Percentiles rank a stretch among this genome's conserved stretches.
Evolutionary conservation across 2,888 invertebrate genomes (phyloP).

Genomic region (Acanthosepion esculentum): DNA sequence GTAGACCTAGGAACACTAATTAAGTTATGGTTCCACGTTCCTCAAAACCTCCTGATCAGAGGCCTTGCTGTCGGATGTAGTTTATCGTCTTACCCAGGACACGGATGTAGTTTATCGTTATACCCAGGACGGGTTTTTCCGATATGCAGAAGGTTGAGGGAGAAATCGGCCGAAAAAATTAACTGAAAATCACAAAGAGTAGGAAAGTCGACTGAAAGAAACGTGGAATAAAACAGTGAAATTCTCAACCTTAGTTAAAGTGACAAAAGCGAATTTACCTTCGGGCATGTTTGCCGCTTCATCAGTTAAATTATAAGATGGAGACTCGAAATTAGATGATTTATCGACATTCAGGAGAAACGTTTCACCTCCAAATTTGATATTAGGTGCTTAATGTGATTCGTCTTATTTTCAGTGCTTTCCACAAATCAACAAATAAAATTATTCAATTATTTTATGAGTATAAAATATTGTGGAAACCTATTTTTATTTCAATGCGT

Average conservation of each 20-base stretch:
- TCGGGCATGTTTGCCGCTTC: neutral
- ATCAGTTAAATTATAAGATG: neutral
- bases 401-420: neutral
- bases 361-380: neutral
- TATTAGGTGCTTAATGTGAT: neutral
- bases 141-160: too few relatives aligned
- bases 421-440: conserved; percentile 16
- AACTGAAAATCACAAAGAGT: too few relatives aligned
- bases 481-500: neutral
- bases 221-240: too few relatives aligned
- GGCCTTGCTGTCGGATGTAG: too few relatives aligned
- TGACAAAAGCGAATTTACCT: neutral
- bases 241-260: neutral
- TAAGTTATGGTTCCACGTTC: too few relatives aligned
- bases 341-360: neutral
- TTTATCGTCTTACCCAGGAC: too few relatives aligned
- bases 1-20: too few relatives aligned
- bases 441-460: conserved; percentile 33
- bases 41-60: too few relatives aligned
- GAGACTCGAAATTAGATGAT: conserved; percentile 7
- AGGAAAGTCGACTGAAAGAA: too few relatives aligned
- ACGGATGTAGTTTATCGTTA: too few relatives aligned
- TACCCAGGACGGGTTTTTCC: too few relatives aligned
- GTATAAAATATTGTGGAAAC: neutral
- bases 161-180: too few relatives aligned